phyloP scores from a whole-genome alignment of 2,888 invertebrate species.

The Palloptera scutellata region DNA sequence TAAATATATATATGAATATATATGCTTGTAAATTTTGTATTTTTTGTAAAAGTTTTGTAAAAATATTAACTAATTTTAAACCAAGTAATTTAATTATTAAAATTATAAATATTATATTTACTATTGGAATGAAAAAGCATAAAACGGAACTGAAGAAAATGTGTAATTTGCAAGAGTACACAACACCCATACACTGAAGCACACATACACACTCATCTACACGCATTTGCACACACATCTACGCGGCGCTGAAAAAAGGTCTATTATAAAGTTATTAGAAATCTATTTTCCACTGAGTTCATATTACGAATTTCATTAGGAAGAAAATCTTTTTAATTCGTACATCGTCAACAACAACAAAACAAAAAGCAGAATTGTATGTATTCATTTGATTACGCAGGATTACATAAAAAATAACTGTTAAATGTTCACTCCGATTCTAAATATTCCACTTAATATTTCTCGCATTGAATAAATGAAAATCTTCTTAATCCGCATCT shows the following conservation, averaged over 20 bases:
- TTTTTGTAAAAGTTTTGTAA: conserved; percentile 24
- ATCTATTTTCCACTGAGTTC: no score
- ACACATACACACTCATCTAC: not conserved
- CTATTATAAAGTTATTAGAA: no score
- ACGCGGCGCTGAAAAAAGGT: no score
- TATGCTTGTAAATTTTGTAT: conserved; percentile 19
- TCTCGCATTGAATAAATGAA: no score
- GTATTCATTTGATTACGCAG: not conserved
- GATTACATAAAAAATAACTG: not conserved
- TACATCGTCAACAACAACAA: not conserved
- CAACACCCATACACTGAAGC: conserved; percentile 17
- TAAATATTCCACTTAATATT: no score
- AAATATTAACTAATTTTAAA: not conserved
- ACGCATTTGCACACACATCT: conserved; percentile 11
- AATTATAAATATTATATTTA: conserved; percentile 5
- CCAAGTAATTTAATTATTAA: not conserved
- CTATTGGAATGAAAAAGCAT: not conserved
- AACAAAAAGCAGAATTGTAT: not conserved
- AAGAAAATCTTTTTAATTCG: no score
- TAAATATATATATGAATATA: not conserved
- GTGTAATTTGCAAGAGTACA: conserved; percentile 48
- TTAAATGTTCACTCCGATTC: no score
- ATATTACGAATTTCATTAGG: no score
- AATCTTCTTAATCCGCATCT: no score
- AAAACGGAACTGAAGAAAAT: conserved; percentile 25